Evolutionary conservation across 1,140 invertebrate species (phyloP), one percentile per base, ranked within the genome.

Genomic region (Portunus trituberculatus): DNA sequence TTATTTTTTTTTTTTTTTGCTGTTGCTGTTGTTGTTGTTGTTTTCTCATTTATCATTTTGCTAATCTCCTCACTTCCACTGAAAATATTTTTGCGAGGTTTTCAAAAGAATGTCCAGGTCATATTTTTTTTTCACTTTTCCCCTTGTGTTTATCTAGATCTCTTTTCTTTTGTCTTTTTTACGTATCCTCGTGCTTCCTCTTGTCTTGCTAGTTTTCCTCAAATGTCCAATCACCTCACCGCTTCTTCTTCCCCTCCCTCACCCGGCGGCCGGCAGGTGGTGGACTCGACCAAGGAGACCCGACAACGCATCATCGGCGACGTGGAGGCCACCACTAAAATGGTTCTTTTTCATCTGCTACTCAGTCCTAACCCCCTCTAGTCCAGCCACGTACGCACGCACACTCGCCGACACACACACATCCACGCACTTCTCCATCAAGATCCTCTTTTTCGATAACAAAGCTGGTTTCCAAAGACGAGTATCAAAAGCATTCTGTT

Each of bases 201-300:
- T 28, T 25, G 14, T 46, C 88, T 46, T 48, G 25, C 32, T 88
- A 39, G 0, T 3, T 3, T 48, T 88, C 31, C 20, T 88, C 25
- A n/a, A 20, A 59, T 59, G 52, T 59, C 20, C 20, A 76, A 7
- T 76, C 25, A 76, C 67, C 67, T 76, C 16, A 76, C 6, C 32
- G 25, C 89, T 1, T 76, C 52, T 76, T 39, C 39, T 84, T 93
- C 92, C 28, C 20, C 82, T 67, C 7, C 82, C 29, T 29, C 46
- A 28, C 14, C 32, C 45, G 29, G 32, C 82, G 76, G 32, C 45
- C 82, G 39, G 16, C 90, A 95, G 94, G 46, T 95, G 31, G 82
- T 95, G 94, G 90, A 95, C 90, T 92, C 90, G 94, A 92, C 94
- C 46, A 95, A 91, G 94, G 90, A 92, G 90, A 95, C 90, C 8